Evolutionary conservation across 1,140 invertebrate genomes (phyloP).

Genomic region (Lutraria rhynchaena): DNA sequence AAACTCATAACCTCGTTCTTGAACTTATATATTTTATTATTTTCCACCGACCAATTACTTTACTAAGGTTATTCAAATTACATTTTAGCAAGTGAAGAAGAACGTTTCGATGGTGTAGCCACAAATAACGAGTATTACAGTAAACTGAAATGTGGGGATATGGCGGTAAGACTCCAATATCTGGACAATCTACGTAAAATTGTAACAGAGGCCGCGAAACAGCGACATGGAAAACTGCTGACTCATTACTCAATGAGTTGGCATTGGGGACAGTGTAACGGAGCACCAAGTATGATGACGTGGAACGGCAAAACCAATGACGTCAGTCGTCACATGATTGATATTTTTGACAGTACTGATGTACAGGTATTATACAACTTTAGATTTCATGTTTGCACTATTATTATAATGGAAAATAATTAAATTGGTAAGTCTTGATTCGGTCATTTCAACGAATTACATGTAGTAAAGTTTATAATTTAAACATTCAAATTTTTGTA

Average conservation of each 20-base stretch:
- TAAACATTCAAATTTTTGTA: no score
- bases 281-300: constrained; percentile 41
- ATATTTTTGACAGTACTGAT: constrained; percentile 68
- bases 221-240: constrained; percentile 52
- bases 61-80: no score
- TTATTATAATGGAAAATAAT: no score
- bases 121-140: constrained; percentile 66
- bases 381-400: no score
- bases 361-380: no score
- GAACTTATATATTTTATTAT: no score
- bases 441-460: no score
- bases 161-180: constrained; percentile 41
- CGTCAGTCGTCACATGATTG: constrained; percentile 65
- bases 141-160: constrained; percentile 57
- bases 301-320: constrained; percentile 59
- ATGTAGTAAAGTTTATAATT: no score
- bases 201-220: constrained; percentile 58
- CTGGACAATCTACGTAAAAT: constrained; percentile 55
- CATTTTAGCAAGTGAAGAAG: constrained; percentile 1
- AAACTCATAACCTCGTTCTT: no score
- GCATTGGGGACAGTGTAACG: constrained; percentile 64
- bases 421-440: no score
- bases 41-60: no score
- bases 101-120: constrained; percentile 62
- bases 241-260: constrained; percentile 68